Evolutionary conservation across 2,113 vertebrate species (phyloP).

Genomic region (Tupaia tana): DNA sequence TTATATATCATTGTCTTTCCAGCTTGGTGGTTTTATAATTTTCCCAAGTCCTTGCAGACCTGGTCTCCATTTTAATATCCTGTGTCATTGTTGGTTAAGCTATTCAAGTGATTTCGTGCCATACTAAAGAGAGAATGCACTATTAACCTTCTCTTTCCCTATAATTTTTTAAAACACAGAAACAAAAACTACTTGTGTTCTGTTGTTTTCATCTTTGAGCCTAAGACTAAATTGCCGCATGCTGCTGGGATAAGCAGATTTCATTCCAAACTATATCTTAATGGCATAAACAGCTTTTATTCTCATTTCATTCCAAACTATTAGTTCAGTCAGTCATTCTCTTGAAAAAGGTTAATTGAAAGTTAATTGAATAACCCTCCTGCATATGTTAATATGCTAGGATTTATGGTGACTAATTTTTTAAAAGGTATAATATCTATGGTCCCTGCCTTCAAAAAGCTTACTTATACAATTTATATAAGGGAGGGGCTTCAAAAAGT

Average conservation of each 20-base stretch:
- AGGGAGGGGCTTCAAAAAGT: too few relatives aligned
- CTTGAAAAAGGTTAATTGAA: conserved; percentile 24
- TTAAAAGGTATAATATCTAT: neutral
- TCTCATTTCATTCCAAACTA: neutral
- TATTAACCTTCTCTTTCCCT: neutral
- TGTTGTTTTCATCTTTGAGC: neutral
- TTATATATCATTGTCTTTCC: conserved; percentile 16
- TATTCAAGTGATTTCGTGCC: neutral
- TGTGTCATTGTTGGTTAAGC: neutral
- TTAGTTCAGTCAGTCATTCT: conserved; percentile 6
- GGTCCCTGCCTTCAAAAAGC: neutral
- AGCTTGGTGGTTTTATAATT: conserved; percentile 41
- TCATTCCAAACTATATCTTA: neutral
- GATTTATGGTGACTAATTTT: neutral
- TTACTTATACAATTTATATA: neutral
- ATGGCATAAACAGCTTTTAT: neutral
- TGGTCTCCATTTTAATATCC: conserved; percentile 1
- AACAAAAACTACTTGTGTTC: neutral
- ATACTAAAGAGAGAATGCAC: neutral
- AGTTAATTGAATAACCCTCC: neutral
- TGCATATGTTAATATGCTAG: neutral
- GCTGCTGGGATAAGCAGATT: neutral
- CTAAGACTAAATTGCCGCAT: too few relatives aligned
- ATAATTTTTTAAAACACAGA: neutral
- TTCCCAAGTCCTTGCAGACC: conserved; percentile 3